These are phyloP conservation scores for Ophraella communa DNA, from an alignment of 2,888 invertebrate species.

Conservation along the genomic window DNA sequence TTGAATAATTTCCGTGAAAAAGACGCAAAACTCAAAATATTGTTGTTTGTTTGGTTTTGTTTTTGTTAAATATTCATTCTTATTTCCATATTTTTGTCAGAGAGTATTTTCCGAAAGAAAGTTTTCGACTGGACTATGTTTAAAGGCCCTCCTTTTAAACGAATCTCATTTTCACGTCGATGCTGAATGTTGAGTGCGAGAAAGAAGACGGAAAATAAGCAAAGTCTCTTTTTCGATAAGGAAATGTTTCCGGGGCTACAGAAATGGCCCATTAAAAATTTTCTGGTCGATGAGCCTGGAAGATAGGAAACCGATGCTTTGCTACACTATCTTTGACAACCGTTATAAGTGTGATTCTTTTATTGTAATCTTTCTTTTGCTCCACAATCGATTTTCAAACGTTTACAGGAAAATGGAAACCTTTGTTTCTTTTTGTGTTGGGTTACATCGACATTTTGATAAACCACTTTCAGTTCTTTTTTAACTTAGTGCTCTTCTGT, in stretches of 20 bases:
- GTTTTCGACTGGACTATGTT: not conserved
- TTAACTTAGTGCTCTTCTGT: too few species aligned
- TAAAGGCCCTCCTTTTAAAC: not conserved
- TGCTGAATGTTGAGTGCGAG: not conserved
- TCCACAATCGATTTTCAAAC: not conserved
- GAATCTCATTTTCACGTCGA: not conserved
- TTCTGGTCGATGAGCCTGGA: conserved; percentile 4
- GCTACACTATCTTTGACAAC: not conserved
- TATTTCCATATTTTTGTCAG: too few species aligned
- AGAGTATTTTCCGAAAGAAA: too few species aligned
- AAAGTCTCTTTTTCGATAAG: conserved; percentile 7
- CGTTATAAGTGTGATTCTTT: not conserved
- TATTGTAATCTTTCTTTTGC: not conserved
- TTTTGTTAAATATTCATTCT: too few species aligned
- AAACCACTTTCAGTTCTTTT: too few species aligned
- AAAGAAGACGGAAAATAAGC: not conserved
- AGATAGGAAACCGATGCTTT: conserved; percentile 3
- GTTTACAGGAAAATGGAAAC: not conserved
- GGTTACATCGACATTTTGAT: too few species aligned
- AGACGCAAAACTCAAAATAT: too few species aligned
- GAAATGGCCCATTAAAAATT: conserved; percentile 15
- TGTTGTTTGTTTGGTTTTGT: too few species aligned
- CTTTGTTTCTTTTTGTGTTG: too few species aligned
- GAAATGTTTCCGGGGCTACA: conserved; percentile 10
- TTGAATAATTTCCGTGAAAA: too few species aligned